A percentile compares a stretch with the other conserved stretches of the same genome.
Conservation (phyloP, 2,888 invertebrate genomes). For the Netelia melanura region DNA sequence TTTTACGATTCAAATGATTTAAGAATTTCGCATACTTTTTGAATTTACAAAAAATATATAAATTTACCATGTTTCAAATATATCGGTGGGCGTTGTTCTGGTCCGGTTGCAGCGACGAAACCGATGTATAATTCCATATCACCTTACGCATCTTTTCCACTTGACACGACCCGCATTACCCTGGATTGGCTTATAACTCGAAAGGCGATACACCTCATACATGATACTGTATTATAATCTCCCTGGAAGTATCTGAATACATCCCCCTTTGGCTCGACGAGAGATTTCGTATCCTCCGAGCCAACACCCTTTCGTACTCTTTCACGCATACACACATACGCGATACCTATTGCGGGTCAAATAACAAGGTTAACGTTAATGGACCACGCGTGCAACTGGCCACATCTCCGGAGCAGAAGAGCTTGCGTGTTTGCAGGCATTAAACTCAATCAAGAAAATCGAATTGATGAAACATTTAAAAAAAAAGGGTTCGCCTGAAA, state of each 20-base stretch:
- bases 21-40: too few relatives aligned
- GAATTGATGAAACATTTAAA: conserved; percentile 32
- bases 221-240: conserved; percentile 52
- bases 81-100: neutral
- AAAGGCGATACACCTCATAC: conserved; percentile 55
- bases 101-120: neutral
- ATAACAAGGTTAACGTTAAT: conserved; percentile 61
- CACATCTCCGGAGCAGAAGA: conserved; percentile 9
- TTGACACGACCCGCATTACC: conserved; percentile 12
- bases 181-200: conserved; percentile 12
- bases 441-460: conserved; percentile 30
- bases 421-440: conserved; percentile 38
- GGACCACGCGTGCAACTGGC: conserved; percentile 45
- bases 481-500: neutral
- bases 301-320: conserved; percentile 1
- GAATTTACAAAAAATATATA: too few relatives aligned
- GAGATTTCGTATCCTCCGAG: conserved; percentile 37
- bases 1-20: too few relatives aligned
- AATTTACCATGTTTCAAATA: too few relatives aligned
- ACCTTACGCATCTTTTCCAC: conserved; percentile 18
- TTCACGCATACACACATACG: neutral
- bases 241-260: conserved; percentile 51
- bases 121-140: conserved; percentile 17
- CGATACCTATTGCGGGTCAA: conserved; percentile 39
- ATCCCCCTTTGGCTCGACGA: conserved; percentile 17